Evolutionary conservation across 2,888 invertebrate genomes (phyloP), one percentile per base, ranked within the genome.

Genomic region (Trissolcus brochymenae): DNA sequence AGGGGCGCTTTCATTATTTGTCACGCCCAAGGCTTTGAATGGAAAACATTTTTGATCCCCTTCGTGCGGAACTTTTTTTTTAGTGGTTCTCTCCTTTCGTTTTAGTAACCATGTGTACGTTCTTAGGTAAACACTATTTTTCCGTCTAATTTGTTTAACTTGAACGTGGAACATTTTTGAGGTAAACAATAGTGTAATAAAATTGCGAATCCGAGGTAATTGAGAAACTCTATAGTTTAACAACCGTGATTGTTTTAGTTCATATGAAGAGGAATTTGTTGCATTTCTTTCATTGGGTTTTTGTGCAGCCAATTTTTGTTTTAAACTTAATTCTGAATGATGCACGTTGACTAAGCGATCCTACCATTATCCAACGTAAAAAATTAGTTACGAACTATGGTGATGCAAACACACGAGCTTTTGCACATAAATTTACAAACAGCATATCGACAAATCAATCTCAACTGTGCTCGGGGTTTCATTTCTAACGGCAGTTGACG

Each of bases 51-150:
- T 65, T 54, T 72, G 72, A 64, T 72, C 65, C 65, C 25, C 50
- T 57, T 72, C 60, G 49, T 57, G 49, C 16, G 14, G 51, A 6
- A 21, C 54, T 50, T 66, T 35, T 7, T 11, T 35, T 35, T 35
- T 65, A 60, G 59, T 51, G 40, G 14, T 51, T 35, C 56, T 41
- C 54, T 19, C 16, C 49, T 71, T 59, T 72, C 49, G 49, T 65
- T 65, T 46, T 49, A 59, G 54, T 65, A 72, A 72, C 64, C 49
- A 65, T 65, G 72, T 59, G 54, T 65, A 72, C 72, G 59, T 65
- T 71, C 56, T 60, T 62, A 62, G 62, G 62, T 71, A 71, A 62
- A 71, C 70, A 72, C 54, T 53, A 72, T 64, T 59, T 64, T 35
- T 13, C 29, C 35, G 16, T 19, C 13, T 65, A 72, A 72, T 72